Evolutionary conservation across 2,888 invertebrate species (phyloP), one percentile per base, ranked within the genome.

Genomic region (Crocallis elinguaria): DNA sequence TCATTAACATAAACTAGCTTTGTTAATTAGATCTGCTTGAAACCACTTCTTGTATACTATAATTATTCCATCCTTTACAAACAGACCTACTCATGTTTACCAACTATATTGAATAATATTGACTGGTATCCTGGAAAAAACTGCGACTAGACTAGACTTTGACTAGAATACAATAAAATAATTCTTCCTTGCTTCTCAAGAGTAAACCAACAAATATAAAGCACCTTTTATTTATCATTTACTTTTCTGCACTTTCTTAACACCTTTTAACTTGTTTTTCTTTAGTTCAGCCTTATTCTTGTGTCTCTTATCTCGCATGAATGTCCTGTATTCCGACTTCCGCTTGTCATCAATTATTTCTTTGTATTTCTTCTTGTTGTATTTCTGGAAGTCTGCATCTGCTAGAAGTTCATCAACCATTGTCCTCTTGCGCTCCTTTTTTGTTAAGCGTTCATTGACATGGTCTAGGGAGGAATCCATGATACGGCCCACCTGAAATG

Each of bases 331-430:
- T 57, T 94, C 93, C 3, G 93, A 92, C 72, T 94, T 95, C 49
- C 93, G 92, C 70, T 94, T 94, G 36, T 95, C 94, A 52, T 94
- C 94, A 25, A 96, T 93, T 25, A 96, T 95, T 76, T 96, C 95
- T 55, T 94, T 94, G 74, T 95, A 96, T 80, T 96, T 96, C 66
- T 94, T 94, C 77, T 96, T 97, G 67, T 95, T 96, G 66, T 94
- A 96, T 73, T 94, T 95, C 60, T 95, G 93, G 77, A 98, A 96
- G 63, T 97, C 95, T 0, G 96, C 96, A 89, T 99, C 97, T 0
- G 96, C 96, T 76, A 99, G 84, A 1, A 99, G 92, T 76, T 99
- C 99, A 64, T 99, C 98, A 0, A 99, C 98, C 71, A 99, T 93
- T 0, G 98, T 97, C 50, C 94, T 92, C 83, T 98, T 98, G 17